phyloP scores from a whole-genome alignment of 2,113 vertebrate genomes.

The Carassius auratus region DNA sequence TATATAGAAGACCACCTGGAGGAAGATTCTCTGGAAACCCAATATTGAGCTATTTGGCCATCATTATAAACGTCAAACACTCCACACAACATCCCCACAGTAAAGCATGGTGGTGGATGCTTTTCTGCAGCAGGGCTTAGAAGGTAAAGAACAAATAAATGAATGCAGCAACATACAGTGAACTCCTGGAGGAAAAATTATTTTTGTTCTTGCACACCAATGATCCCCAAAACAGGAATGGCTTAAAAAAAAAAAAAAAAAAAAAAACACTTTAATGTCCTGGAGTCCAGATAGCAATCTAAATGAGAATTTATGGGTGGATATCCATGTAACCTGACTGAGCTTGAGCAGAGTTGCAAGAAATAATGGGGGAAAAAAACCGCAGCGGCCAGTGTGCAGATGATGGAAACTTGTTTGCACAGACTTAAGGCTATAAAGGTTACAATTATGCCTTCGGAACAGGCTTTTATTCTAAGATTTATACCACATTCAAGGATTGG shows the following conservation, averaged over 20 bases:
- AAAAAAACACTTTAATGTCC: background rate
- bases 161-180: slow-evolving; percentile 15
- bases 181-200: background rate
- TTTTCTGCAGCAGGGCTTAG: background rate
- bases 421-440: too few species aligned
- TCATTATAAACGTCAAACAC: background rate
- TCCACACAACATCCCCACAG: background rate
- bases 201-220: background rate
- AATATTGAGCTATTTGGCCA: background rate
- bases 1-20: slow-evolving; percentile 16
- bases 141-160: background rate
- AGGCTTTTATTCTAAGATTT: background rate
- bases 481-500: background rate
- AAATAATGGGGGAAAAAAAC: background rate
- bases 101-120: slow-evolving; percentile 2
- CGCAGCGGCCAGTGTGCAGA: background rate
- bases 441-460: too few species aligned
- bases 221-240: background rate
- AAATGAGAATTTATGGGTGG: slow-evolving; percentile 16
- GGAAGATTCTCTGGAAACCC: background rate
- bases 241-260: slow-evolving; percentile 8
- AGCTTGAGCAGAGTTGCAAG: background rate
- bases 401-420: background rate
- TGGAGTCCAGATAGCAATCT: background rate
- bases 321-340: background rate